Conservation (phyloP, 2,113 vertebrate species). For the Dunckerocampus dactyliophorus region DNA sequence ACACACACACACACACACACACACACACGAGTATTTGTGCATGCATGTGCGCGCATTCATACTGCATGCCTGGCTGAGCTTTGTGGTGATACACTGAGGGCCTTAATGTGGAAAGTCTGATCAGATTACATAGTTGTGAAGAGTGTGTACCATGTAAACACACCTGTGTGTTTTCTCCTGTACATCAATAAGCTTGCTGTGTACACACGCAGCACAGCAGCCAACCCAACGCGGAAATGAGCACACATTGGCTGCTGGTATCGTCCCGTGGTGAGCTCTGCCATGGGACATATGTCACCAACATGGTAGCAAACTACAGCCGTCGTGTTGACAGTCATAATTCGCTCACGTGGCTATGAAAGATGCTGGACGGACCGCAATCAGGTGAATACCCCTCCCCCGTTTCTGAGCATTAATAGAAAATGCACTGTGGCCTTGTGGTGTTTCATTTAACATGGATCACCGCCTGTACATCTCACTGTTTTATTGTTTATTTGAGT, state of each 20-base stretch:
- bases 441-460: slow-evolving; percentile 3
- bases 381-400: not conserved
- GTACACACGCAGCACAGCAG: slow-evolving; percentile 4
- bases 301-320: slow-evolving; percentile 32
- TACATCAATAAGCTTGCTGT: slow-evolving; percentile 6
- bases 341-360: not conserved
- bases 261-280: slow-evolving; percentile 35
- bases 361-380: not conserved
- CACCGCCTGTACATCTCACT: not conserved
- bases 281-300: slow-evolving; percentile 52
- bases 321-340: not conserved
- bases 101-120: slow-evolving; percentile 25
- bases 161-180: not conserved
- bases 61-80: slow-evolving; percentile 53
- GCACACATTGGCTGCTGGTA: slow-evolving; percentile 22
- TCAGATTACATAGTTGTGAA: slow-evolving; percentile 11
- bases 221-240: slow-evolving; percentile 32
- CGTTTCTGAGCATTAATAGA: not conserved
- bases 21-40: slow-evolving; percentile 49
- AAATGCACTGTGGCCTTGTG: slow-evolving; percentile 3
- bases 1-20: slow-evolving; percentile 2
- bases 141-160: slow-evolving; percentile 10
- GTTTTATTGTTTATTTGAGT: not conserved
- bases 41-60: slow-evolving; percentile 47
- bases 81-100: slow-evolving; percentile 37